Conservation (phyloP, 2,888 invertebrate species). For the Drosophila ustulata region DNA sequence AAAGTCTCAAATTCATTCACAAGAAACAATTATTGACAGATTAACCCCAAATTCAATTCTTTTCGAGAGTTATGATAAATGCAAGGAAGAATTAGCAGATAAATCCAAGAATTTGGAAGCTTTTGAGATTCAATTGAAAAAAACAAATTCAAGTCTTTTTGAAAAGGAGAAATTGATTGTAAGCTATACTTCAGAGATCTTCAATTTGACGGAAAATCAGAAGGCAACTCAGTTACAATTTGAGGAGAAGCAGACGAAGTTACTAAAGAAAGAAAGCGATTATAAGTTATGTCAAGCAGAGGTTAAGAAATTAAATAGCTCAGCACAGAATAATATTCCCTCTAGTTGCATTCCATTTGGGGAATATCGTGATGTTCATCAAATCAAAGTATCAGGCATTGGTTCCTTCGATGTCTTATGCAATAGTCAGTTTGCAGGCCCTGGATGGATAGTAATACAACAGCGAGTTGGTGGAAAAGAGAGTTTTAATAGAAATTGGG, state of each 20-base stretch:
- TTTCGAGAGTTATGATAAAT: neutral
- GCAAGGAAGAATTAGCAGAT: neutral
- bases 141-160: neutral
- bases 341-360: neutral
- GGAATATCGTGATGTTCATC: neutral
- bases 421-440: too few relatives aligned
- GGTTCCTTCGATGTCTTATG: neutral
- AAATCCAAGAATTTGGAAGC: neutral
- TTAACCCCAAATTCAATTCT: neutral
- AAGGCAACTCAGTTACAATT: neutral
- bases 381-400: neutral
- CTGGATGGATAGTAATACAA: neutral
- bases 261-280: neutral
- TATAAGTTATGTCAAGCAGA: neutral
- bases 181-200: neutral
- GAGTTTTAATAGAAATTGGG: neutral
- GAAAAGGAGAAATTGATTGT: neutral
- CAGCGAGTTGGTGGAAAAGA: neutral
- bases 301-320: neutral
- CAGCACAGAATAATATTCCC: neutral
- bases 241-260: neutral
- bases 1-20: neutral
- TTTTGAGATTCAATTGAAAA: neutral
- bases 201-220: neutral
- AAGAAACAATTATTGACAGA: neutral